Conservation (phyloP, 2,888 invertebrate genomes). For the Diarsia brunnea region DNA sequence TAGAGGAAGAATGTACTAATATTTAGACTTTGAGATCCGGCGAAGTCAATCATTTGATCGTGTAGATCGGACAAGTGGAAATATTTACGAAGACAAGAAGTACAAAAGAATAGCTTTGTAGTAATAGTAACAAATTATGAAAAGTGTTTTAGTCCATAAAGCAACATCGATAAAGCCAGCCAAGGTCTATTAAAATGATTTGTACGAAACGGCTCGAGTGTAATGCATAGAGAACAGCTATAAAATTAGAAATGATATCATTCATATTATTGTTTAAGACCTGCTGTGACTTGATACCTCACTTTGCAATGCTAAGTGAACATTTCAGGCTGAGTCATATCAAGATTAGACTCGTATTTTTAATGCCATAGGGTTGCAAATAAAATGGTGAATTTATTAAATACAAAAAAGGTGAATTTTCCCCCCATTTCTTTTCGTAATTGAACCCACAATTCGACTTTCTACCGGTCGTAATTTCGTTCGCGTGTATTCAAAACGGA, state of each 20-base stretch:
- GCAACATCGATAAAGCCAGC: conserved; percentile 18
- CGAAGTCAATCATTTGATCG: conserved; percentile 49
- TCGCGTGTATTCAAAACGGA: conserved; percentile 45
- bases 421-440: conserved; percentile 21
- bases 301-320: conserved; percentile 51
- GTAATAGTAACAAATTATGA: conserved; percentile 4
- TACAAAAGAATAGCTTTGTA: background rate
- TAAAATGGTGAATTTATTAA: conserved; percentile 38
- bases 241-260: conserved; percentile 59
- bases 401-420: conserved; percentile 6
- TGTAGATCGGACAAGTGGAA: conserved; percentile 11
- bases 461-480: conserved; percentile 35
- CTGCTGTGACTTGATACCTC: conserved; percentile 45
- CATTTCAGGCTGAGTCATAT: conserved; percentile 38
- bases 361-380: conserved; percentile 29
- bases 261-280: conserved; percentile 44
- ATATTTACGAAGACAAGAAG: conserved; percentile 18
- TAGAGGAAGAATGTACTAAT: conserved; percentile 48
- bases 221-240: conserved; percentile 28
- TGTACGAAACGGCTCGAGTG: conserved; percentile 24
- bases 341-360: conserved; percentile 30
- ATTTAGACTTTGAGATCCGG: conserved; percentile 49
- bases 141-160: conserved; percentile 29
- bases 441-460: conserved; percentile 40
- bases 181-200: conserved; percentile 35